A percentile compares a stretch with the other conserved stretches of the same genome.
Evolutionary conservation across 2,113 vertebrate species (phyloP).

Genomic region (Eurystomus gularis): DNA sequence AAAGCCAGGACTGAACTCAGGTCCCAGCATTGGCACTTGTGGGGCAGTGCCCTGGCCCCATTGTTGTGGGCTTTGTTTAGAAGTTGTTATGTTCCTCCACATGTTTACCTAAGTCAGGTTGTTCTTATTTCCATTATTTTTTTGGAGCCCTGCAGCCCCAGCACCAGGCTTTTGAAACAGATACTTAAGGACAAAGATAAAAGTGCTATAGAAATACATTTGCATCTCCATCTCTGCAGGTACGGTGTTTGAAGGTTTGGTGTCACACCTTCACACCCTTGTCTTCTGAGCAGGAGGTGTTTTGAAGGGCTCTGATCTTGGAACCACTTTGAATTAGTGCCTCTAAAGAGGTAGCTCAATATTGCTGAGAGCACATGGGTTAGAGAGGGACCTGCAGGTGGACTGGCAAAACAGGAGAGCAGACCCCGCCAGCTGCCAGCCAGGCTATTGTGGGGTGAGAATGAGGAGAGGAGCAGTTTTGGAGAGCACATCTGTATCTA

Average conservation of each 20-base stretch:
- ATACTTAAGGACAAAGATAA: neutral
- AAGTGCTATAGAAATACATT: neutral
- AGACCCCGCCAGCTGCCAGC: neutral
- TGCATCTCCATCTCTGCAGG: neutral
- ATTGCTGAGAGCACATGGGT: neutral
- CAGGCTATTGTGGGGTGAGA: neutral
- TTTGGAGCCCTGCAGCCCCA: neutral
- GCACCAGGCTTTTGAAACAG: neutral
- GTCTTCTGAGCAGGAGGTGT: too few relatives aligned
- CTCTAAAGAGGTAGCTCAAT: neutral
- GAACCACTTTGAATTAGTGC: neutral
- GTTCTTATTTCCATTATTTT: neutral
- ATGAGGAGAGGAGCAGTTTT: neutral
- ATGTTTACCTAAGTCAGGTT: neutral
- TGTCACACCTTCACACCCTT: neutral
- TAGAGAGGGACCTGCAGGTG: neutral
- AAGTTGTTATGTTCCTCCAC: neutral
- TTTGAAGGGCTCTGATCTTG: neutral
- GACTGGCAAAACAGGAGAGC: neutral
- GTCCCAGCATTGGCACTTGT: neutral
- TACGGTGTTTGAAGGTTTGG: neutral
- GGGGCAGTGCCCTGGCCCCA: rapidly evolving
- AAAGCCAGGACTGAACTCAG: neutral
- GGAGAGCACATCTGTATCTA: neutral
- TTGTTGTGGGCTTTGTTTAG: neutral